These are phyloP conservation scores for Octodon degus DNA, from an alignment of 2,113 vertebrate species.

Conservation along the genomic window DNA sequence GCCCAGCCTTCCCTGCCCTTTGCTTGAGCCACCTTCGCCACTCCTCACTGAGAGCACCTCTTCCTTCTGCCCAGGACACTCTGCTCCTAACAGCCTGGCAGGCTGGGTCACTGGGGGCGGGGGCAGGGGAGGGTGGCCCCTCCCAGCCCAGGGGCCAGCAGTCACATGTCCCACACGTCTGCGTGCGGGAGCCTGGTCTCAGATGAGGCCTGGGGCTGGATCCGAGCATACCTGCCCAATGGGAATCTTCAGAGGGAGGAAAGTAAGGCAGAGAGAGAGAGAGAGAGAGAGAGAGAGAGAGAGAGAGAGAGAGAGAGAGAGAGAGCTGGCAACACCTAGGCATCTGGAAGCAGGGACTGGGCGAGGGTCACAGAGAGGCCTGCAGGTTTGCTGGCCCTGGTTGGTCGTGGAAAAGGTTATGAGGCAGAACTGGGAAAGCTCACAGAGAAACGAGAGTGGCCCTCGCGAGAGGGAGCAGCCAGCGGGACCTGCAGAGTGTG, in stretches of 20 bases:
- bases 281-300: no score
- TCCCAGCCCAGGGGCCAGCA: neutral
- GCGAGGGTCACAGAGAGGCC: neutral
- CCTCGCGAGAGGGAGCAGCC: neutral
- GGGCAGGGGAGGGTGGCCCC: no score
- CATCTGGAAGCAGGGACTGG: no score
- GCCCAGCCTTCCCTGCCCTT: neutral
- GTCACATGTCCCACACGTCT: neutral
- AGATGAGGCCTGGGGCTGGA: neutral
- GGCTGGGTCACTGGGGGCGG: neutral
- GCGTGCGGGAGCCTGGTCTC: neutral
- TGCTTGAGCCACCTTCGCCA: neutral
- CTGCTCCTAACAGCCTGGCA: neutral
- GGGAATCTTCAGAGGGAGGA: neutral
- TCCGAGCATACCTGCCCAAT: accelerated
- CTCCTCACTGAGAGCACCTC: neutral
- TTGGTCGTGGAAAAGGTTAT: neutral
- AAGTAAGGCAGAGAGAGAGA: no score
- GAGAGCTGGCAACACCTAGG: neutral
- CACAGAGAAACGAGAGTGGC: neutral
- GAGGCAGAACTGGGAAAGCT: neutral
- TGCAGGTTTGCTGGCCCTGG: neutral
- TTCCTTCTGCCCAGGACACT: neutral
- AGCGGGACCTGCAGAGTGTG: neutral
- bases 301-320: no score